phyloP scores from a whole-genome alignment of 2,797 vertebrate species.

The Netta rufina region DNA sequence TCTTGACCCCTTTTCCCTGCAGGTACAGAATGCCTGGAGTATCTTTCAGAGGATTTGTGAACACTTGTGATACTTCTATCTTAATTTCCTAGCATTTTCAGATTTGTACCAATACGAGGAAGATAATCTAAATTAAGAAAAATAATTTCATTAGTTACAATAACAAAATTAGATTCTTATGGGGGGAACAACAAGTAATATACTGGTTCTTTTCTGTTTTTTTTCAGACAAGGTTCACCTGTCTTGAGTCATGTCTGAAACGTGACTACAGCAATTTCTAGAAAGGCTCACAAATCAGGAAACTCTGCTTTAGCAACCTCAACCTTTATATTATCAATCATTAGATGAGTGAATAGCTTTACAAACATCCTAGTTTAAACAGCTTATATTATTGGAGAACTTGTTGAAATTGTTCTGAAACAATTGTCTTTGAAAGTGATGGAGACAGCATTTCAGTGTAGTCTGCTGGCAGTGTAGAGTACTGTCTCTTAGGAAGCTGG shows the following conservation, averaged over 20 bases:
- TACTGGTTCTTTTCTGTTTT: fast-evolving
- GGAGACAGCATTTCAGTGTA: not conserved
- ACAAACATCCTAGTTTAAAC: not conserved
- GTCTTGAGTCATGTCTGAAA: not conserved
- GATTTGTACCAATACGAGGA: not conserved
- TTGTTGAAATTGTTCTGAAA: not conserved
- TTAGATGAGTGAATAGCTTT: not conserved
- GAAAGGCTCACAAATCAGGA: not conserved
- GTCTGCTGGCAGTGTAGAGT: not conserved
- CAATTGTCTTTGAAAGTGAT: not conserved
- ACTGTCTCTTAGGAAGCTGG: not conserved
- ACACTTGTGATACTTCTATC: not conserved
- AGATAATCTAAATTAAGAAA: not conserved
- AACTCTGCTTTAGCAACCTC: not conserved
- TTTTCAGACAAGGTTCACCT: not conserved
- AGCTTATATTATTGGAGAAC: not conserved
- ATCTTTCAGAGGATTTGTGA: conserved; percentile 16
- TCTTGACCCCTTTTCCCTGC: conserved; percentile 17
- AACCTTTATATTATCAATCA: not conserved
- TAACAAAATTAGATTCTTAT: not conserved
- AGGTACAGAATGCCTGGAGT: conserved; percentile 49
- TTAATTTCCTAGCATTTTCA: not conserved
- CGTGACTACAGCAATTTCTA: not conserved
- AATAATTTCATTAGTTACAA: not conserved
- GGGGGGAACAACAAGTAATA: no score